phyloP scores from a whole-genome alignment of 2,797 vertebrate genomes.

The Neopelma chrysocephalum region DNA sequence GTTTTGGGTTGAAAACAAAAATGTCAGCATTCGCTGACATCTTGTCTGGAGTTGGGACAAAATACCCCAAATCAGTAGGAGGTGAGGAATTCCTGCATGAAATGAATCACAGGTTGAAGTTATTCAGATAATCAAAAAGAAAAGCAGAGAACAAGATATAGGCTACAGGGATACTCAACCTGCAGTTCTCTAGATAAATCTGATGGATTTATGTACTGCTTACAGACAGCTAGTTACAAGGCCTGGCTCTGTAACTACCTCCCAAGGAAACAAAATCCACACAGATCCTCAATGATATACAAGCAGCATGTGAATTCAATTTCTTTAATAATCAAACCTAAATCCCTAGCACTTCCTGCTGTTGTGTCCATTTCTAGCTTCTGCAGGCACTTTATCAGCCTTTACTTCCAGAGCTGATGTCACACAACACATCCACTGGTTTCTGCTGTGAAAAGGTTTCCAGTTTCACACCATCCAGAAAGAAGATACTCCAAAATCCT shows the following conservation, averaged over 20 bases:
- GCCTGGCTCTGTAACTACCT: not conserved
- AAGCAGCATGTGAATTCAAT: not conserved
- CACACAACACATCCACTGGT: not conserved
- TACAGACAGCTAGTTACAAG: not conserved
- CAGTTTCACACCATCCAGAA: not conserved
- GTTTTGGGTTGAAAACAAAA: not conserved
- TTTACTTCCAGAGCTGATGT: not conserved
- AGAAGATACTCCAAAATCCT: not conserved
- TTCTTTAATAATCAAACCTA: not conserved
- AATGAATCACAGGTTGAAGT: not conserved
- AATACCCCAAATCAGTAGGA: not conserved
- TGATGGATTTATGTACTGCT: not conserved
- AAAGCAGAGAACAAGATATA: not conserved
- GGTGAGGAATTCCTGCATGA: not conserved
- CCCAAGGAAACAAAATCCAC: slow-evolving; percentile 22
- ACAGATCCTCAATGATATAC: not conserved
- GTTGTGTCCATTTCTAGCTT: not conserved
- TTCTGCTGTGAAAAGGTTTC: not conserved
- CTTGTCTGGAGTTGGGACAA: not conserved
- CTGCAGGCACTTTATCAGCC: not conserved
- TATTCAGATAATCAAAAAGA: not conserved
- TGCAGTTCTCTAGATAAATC: not conserved
- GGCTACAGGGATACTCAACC: not conserved
- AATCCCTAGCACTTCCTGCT: not conserved
- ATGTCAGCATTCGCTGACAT: not conserved